Evolutionary conservation across 2,113 vertebrate species (phyloP), one percentile per base, ranked within the genome.

Genomic region (Embiotoca jacksoni): DNA sequence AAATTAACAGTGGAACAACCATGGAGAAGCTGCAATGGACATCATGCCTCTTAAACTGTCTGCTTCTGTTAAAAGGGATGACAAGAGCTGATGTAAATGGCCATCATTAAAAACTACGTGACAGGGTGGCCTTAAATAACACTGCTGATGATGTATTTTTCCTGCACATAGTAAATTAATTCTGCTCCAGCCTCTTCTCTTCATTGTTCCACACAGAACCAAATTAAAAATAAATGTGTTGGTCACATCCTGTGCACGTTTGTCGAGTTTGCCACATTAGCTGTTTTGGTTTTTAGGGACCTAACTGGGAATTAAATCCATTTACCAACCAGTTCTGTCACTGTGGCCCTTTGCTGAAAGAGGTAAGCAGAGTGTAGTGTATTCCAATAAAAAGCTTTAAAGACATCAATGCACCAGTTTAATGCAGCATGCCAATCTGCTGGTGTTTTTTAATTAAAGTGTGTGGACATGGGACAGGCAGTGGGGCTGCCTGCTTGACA

Each of bases 401-500:
- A 60, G 63, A 67, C 47, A 55, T 53, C 52, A 36, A 32, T 69
- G 70, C 67, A 69, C 55, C n/a, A 62, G 56, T 84, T 89, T 89
- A 88, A 89, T 82, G 83, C 76, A 56, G 53, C 35, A 35, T 80
- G 81, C 52, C 87, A 90, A 84, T 90, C 85, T 85, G 79, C 72
- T 77, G 50, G 67, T 80, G 74, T 90, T 83, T 86, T 90, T 84
- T 85, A 89, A 89, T 87, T 80, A 78, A 89, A 84, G 78, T 60
- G 65, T 52, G 7, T 67, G 35, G 65, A 61, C 49, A 46, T 67
- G 67, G 72, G 67, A 39, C 44, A 81, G 55, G 55, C 78, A 56
- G 72, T 56, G 54, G 67, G 52, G 53, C 71, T 59, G 77, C 61
- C 58, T 67, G 70, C 50, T 72, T 77, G 84, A 90, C 91, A 91